phyloP scores from a whole-genome alignment of 2,113 vertebrate species.

The Barnardius zonarius region DNA sequence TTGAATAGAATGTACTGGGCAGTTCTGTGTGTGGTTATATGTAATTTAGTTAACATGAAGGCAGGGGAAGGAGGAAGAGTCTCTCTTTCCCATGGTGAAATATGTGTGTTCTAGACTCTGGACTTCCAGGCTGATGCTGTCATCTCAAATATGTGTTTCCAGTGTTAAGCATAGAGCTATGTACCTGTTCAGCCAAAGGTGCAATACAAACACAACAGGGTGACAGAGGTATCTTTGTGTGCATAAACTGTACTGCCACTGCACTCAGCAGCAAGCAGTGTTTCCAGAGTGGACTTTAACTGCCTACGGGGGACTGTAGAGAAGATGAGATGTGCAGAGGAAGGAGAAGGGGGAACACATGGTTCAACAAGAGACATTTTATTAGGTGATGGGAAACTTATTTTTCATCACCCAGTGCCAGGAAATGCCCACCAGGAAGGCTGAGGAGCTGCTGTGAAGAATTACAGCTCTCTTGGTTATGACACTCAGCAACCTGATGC shows the following conservation, averaged over 20 bases:
- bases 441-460: neutral
- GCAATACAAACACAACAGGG: no score
- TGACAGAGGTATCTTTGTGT: neutral
- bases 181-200: neutral
- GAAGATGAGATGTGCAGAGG: neutral
- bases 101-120: neutral
- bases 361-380: neutral
- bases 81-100: neutral
- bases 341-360: neutral
- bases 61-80: accelerated
- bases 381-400: neutral
- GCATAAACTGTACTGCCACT: accelerated
- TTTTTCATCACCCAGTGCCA: neutral
- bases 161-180: accelerated
- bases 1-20: accelerated
- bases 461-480: neutral
- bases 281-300: neutral
- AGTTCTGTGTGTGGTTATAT: neutral
- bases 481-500: neutral
- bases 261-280: accelerated
- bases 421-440: neutral
- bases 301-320: neutral
- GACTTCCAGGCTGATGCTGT: neutral
- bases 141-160: neutral
- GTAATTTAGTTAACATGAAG: neutral